Evolutionary conservation across 2,888 invertebrate species (phyloP).

Genomic region (Eristalis tenax): DNA sequence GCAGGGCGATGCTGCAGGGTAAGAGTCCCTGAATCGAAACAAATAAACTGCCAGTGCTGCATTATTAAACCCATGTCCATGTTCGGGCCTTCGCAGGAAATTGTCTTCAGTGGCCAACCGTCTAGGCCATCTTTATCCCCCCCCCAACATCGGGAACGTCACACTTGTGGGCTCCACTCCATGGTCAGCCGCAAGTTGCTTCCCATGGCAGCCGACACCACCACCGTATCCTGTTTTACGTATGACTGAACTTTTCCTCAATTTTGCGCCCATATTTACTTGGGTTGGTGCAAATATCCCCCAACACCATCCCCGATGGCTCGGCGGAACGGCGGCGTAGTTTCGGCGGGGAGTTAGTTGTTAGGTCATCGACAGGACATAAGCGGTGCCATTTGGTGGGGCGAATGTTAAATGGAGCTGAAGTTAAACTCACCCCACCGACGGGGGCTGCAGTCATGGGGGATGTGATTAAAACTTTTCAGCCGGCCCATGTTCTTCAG

Average conservation of each 20-base stretch:
- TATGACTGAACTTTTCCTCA: slow-evolving; percentile 64
- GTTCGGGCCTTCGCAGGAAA: slow-evolving; percentile 29
- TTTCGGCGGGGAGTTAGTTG: slow-evolving; percentile 30
- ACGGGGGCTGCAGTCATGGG: not conserved
- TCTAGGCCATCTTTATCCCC: not conserved
- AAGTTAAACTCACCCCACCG: slow-evolving; percentile 39
- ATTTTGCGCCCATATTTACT: slow-evolving; percentile 67
- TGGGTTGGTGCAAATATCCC: slow-evolving; percentile 49
- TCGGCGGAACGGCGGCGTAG: not conserved
- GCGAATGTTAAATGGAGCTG: slow-evolving; percentile 64
- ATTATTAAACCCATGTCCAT: slow-evolving; percentile 47
- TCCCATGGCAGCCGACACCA: slow-evolving; percentile 28
- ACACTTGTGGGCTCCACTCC: slow-evolving; percentile 5
- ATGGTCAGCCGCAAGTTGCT: slow-evolving; percentile 54
- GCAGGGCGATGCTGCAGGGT: not conserved
- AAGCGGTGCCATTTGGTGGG: slow-evolving; percentile 50
- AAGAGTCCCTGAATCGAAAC: slow-evolving; percentile 16
- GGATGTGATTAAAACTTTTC: slow-evolving; percentile 68
- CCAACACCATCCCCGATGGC: not conserved
- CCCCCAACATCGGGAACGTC: not conserved
- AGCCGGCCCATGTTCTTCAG: slow-evolving; percentile 14
- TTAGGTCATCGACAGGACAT: slow-evolving; percentile 67
- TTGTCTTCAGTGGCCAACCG: slow-evolving; percentile 33
- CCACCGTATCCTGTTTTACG: slow-evolving; percentile 54
- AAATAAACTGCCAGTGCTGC: slow-evolving; percentile 43